Evolutionary conservation across 2,113 vertebrate species (phyloP).

Genomic region (Myrmecobius fasciatus): DNA sequence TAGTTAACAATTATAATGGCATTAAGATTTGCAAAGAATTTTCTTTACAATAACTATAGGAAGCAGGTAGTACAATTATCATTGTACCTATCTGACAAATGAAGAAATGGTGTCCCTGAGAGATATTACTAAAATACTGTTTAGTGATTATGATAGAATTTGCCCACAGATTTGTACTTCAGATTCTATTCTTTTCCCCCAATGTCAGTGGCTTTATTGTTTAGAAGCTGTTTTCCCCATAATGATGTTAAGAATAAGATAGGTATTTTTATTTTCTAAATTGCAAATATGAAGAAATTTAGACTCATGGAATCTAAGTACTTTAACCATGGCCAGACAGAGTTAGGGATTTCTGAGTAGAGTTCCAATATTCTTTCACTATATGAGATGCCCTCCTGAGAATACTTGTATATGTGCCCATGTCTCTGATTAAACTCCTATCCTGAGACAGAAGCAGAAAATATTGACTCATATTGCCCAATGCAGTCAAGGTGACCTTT

Average conservation of each 20-base stretch:
- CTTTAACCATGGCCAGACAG: neutral
- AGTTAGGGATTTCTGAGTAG: neutral
- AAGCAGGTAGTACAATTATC: neutral
- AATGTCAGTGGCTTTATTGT: neutral
- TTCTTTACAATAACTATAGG: neutral
- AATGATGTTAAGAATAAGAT: neutral
- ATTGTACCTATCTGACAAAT: neutral
- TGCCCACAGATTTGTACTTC: neutral
- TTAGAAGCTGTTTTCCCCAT: neutral
- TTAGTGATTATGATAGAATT: too few species aligned
- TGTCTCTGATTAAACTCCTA: neutral
- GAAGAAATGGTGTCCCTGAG: neutral
- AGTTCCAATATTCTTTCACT: neutral
- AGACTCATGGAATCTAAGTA: neutral
- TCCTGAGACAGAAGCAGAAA: neutral
- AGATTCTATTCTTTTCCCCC: neutral
- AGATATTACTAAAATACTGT: too few species aligned
- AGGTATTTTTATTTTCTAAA: neutral
- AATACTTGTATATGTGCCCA: neutral
- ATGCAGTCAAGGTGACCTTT: neutral
- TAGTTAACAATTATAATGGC: neutral
- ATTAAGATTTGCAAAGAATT: neutral
- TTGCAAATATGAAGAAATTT: neutral
- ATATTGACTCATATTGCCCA: neutral
- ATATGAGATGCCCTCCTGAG: neutral